Percentiles rank a stretch among this genome's conserved stretches.
phyloP scores from a whole-genome alignment of 2,888 invertebrate genomes.

The Ophraella communa region DNA sequence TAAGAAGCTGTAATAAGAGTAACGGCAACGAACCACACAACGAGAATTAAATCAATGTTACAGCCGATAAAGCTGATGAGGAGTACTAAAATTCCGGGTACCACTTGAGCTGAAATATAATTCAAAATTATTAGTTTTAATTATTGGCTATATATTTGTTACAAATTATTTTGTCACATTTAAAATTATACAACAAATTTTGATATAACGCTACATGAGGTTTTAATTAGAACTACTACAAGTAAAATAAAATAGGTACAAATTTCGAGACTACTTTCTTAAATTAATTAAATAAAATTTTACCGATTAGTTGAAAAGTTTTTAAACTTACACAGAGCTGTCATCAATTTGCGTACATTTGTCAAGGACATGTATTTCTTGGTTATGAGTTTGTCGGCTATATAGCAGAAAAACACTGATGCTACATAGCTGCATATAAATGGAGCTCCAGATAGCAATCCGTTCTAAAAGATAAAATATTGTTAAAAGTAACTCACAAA shows the following conservation, averaged over 20 bases:
- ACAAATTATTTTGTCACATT: no score
- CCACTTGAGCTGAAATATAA: constrained; percentile 66
- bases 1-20: constrained; percentile 75
- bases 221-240: no score
- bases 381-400: constrained; percentile 69
- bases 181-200: no score
- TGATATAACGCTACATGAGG: no score
- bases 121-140: background rate
- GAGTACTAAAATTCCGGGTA: constrained; percentile 70
- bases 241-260: no score
- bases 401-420: constrained; percentile 73
- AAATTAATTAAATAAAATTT: no score
- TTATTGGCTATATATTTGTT: no score
- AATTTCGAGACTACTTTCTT: no score
- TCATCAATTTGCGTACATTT: constrained; percentile 72
- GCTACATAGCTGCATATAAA: constrained; percentile 75
- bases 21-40: constrained; percentile 73
- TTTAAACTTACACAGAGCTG: constrained; percentile 62
- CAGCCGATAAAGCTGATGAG: constrained; percentile 71
- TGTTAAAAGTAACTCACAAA: background rate
- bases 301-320: no score
- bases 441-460: constrained; percentile 71
- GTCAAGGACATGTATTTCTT: constrained; percentile 67
- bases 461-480: constrained; percentile 63
- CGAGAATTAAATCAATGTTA: constrained; percentile 64